Evolutionary conservation across 2,113 vertebrate genomes (phyloP).

Genomic region (Apaloderma vittatum): DNA sequence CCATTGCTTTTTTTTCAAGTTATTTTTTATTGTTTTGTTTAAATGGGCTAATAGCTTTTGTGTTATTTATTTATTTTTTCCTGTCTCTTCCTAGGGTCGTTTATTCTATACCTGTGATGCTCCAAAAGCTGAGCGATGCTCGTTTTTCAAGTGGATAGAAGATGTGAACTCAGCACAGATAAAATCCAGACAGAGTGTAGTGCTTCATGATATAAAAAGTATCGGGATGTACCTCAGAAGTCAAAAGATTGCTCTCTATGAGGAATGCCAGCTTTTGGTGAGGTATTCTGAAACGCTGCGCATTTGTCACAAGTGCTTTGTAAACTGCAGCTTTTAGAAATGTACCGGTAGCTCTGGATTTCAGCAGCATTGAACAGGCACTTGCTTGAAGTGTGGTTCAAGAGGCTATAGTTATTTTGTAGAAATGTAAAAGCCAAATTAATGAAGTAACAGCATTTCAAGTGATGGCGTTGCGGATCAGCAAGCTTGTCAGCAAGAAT

Average conservation of each 20-base stretch:
- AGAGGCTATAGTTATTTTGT: neutral
- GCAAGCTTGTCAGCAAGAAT: neutral
- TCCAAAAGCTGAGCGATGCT: constrained; percentile 77
- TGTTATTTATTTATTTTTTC: rapidly evolving
- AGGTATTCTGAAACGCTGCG: constrained; percentile 61
- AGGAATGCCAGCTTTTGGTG: constrained; percentile 81
- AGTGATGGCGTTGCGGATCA: neutral
- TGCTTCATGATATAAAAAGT: constrained; percentile 76
- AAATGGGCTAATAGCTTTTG: neutral
- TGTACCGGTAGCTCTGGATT: neutral
- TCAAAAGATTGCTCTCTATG: constrained; percentile 79
- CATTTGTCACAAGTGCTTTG: neutral
- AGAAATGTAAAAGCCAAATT: neutral
- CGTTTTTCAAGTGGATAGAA: constrained; percentile 84
- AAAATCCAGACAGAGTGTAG: neutral
- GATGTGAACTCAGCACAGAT: constrained; percentile 47
- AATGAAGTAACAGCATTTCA: neutral
- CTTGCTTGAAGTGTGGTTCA: neutral
- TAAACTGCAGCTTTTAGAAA: neutral
- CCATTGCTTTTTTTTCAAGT: neutral
- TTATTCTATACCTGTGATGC: constrained; percentile 83
- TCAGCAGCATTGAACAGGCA: rapidly evolving
- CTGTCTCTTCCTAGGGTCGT: constrained; percentile 68
- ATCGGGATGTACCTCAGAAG: constrained; percentile 77
- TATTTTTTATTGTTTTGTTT: neutral